Percentiles rank a stretch among this genome's conserved stretches.
phyloP scores from a whole-genome alignment of 2,113 vertebrate species.

The Tachycineta bicolor region DNA sequence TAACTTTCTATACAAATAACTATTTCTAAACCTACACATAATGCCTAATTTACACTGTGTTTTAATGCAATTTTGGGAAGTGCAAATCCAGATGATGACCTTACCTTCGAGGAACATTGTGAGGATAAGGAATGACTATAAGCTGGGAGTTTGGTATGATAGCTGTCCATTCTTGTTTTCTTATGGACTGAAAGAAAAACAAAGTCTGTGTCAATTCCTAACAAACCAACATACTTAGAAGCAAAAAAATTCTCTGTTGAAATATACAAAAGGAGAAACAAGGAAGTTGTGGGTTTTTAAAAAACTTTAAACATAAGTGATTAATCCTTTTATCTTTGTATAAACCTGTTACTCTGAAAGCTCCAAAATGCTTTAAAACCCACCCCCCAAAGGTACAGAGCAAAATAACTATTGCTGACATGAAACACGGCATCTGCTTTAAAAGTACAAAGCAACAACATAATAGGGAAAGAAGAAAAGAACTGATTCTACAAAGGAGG shows the following conservation, averaged over 20 bases:
- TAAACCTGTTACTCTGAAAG: not conserved
- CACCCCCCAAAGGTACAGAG: not conserved
- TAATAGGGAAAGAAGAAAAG: not conserved
- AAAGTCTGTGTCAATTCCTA: not conserved
- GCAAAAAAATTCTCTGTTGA: not conserved
- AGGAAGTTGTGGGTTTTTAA: not conserved
- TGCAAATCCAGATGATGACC: not conserved
- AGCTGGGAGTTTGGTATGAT: constrained; percentile 99
- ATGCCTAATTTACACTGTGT: not conserved
- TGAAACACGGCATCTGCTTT: not conserved
- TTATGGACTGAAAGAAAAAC: constrained; percentile 76
- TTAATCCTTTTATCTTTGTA: not conserved
- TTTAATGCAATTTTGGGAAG: not conserved
- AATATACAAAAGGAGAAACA: not conserved
- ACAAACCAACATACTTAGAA: not conserved
- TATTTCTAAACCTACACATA: not conserved
- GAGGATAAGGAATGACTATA: constrained; percentile 95
- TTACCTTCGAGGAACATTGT: constrained; percentile 89
- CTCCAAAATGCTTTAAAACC: not conserved
- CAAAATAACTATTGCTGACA: not conserved
- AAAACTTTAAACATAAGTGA: not conserved
- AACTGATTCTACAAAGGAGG: not conserved
- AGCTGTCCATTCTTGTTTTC: constrained; percentile 95
- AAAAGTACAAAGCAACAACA: not conserved
- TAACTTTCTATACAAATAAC: not conserved